phyloP scores from a whole-genome alignment of 2,113 vertebrate species.

The Dasyornis broadbenti region DNA sequence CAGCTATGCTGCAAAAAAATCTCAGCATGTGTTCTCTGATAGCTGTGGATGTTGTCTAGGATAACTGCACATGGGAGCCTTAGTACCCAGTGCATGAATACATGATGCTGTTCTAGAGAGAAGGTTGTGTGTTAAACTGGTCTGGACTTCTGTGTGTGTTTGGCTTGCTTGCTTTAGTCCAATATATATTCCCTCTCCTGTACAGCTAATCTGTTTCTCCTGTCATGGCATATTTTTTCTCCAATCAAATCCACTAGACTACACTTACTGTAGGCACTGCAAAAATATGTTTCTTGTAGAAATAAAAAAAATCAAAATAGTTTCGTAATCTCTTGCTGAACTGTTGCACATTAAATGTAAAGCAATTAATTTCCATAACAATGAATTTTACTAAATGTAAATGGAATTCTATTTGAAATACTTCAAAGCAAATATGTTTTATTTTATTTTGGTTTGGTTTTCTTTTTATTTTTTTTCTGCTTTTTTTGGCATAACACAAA shows the following conservation, averaged over 20 bases:
- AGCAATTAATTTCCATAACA: constrained; percentile 68
- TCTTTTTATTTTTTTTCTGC: accelerated
- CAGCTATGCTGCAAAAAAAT: neutral
- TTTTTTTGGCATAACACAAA: constrained; percentile 13
- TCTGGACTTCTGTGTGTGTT: neutral
- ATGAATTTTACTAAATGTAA: constrained; percentile 66
- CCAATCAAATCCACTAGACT: constrained; percentile 42
- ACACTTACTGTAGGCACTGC: constrained; percentile 34
- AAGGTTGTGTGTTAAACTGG: neutral
- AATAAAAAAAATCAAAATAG: constrained; percentile 63
- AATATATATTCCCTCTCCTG: neutral
- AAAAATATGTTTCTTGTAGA: constrained; percentile 57
- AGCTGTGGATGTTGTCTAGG: neutral
- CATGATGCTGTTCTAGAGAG: neutral
- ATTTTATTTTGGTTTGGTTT: accelerated
- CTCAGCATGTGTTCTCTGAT: neutral
- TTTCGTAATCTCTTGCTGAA: constrained; percentile 65
- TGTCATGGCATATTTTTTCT: neutral
- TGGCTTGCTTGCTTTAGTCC: neutral
- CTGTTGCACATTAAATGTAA: constrained; percentile 61
- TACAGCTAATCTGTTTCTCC: neutral
- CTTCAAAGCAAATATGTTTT: constrained; percentile 50
- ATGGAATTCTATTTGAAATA: constrained; percentile 51
- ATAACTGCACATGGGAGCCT: neutral
- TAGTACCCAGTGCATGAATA: neutral